These are phyloP conservation scores for Sapajus apella DNA, from an alignment of 2,113 vertebrate genomes.

Conservation along the genomic window DNA sequence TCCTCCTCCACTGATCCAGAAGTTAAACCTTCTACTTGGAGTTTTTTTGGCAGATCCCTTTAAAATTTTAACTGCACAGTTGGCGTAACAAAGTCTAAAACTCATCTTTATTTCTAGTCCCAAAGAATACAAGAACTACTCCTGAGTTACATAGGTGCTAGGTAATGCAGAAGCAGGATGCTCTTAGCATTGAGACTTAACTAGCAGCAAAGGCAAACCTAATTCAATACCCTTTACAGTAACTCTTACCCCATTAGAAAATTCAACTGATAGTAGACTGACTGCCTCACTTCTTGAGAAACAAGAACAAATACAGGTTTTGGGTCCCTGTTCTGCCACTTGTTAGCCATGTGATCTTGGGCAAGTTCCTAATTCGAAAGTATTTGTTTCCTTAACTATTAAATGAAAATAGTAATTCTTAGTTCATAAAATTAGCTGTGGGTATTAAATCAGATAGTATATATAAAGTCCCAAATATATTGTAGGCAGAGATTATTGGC, in stretches of 20 bases:
- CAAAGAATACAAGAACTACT: slow-evolving; percentile 37
- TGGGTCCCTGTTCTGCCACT: not conserved
- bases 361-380: slow-evolving; percentile 51
- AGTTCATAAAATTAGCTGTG: slow-evolving; percentile 38
- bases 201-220: not conserved
- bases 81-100: slow-evolving; percentile 43
- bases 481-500: not conserved
- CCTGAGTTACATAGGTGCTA: not conserved
- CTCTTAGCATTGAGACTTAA: slow-evolving; percentile 30
- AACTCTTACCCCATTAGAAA: not conserved
- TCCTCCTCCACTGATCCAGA: not conserved
- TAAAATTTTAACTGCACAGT: not conserved
- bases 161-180: not conserved
- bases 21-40: slow-evolving; percentile 13
- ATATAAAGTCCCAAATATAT: not conserved
- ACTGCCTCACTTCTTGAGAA: not conserved
- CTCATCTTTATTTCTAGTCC: slow-evolving; percentile 25
- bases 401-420: slow-evolving; percentile 42
- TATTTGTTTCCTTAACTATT: slow-evolving; percentile 26
- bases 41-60: not conserved
- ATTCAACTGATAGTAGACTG: not conserved
- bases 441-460: slow-evolving; percentile 8
- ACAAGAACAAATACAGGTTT: slow-evolving; percentile 3
- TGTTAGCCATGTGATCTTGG: not conserved
- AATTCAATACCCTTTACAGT: not conserved